Evolutionary conservation across 2,797 vertebrate species (phyloP), one percentile per base, ranked within the genome.

Genomic region (Zalophus californianus): DNA sequence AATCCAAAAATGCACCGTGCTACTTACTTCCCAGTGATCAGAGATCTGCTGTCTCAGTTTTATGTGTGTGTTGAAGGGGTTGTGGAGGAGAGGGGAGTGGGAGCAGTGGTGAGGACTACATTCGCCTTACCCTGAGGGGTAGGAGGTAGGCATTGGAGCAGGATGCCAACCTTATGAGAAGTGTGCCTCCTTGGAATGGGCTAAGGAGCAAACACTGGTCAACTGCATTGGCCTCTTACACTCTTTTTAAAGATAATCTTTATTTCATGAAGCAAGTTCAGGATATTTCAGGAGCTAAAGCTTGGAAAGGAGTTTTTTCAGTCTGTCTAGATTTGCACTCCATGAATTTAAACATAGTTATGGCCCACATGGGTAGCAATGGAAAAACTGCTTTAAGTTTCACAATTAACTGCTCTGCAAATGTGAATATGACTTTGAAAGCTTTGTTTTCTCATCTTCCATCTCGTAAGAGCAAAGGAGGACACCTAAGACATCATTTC

Each of bases 401-500:
- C 70, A 75, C 12, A 79, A 16, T 66, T 82, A 50, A 23, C 32
- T 52, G 79, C 54, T 56, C 79, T 85, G 29, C 77, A 60, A 72
- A 89, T 18, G 58, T 48, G 20, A 89, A 58, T 48, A 66, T 38
- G 35, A 75, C 20, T n/a, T 32, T 27, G 5, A 70, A 79, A 41
- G 1, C 29, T 77, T 77, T 58, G 23, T 85, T 80, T 96, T 93
- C 70, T 95, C 15, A 5, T 94, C n/a, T 87, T 73, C n/a, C 41
- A 2, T 20, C 89, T 64, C 11, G 5, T 23, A 70, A 60, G 13
- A 78, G 70, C 44, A 84, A 72, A 97, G 62, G 18, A 79, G 25
- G 32, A 90, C 38, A 75, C 7, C 1, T 3, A 68, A 60, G 21
- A 44, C 32, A 88, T 73, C 35, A 66, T 84, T 97, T 96, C 82